A percentile compares a stretch with the other conserved stretches of the same genome.
Conservation (phyloP, 2,113 vertebrate species). For the Chloebia gouldiae region DNA sequence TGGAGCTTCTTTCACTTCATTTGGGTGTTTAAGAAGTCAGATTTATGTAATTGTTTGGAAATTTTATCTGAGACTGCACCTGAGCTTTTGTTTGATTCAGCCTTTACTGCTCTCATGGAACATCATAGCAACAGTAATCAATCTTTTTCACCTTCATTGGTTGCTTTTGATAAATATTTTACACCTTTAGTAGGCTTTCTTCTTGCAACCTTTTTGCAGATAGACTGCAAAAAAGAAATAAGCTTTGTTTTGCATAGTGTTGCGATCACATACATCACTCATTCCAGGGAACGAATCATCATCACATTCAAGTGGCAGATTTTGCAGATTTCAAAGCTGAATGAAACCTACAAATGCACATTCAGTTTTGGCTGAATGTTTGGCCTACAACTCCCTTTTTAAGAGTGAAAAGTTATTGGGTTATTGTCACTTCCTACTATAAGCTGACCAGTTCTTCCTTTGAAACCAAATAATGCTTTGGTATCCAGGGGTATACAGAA, state of each 20-base stretch:
- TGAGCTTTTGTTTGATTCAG: neutral
- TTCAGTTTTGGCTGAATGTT: neutral
- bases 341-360: neutral
- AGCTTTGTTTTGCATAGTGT: neutral
- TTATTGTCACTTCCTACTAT: neutral
- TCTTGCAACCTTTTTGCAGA: neutral
- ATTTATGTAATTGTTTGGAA: neutral
- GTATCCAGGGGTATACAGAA: neutral
- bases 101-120: neutral
- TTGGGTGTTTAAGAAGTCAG: neutral
- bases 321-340: neutral
- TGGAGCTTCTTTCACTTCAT: neutral
- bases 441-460: neutral
- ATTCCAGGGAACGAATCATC: neutral
- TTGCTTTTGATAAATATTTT: neutral
- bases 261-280: neutral
- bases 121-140: neutral
- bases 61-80: neutral
- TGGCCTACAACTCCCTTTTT: neutral
- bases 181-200: neutral
- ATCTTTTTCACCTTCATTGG: neutral
- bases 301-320: neutral
- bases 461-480: neutral
- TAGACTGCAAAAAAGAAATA: neutral
- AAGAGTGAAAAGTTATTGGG: neutral